phyloP scores from a whole-genome alignment of 2,888 invertebrate species.

The Dichetophora obliterata region DNA sequence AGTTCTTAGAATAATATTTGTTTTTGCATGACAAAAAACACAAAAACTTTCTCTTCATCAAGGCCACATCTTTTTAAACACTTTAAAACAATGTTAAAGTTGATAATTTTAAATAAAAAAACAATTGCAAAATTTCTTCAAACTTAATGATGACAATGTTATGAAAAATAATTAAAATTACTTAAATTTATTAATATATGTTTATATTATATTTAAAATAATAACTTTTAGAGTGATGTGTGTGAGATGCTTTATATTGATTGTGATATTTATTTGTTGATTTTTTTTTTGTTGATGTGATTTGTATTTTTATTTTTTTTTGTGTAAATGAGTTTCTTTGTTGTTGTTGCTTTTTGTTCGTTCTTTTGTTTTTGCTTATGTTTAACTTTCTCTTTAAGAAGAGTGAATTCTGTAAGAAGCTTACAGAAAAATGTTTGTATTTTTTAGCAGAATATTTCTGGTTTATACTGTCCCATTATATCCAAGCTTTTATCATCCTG shows the following conservation, averaged over 20 bases:
- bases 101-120: constrained; percentile 24
- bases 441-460: constrained; percentile 82
- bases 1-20: background rate
- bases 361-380: constrained; percentile 21
- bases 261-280: constrained; percentile 41
- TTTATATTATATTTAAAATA: constrained; percentile 38
- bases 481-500: constrained; percentile 81
- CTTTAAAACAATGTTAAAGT: too few relatives aligned
- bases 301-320: constrained; percentile 28
- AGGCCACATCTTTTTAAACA: too few relatives aligned
- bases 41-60: too few relatives aligned
- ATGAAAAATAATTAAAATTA: constrained; percentile 28
- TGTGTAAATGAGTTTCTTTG: constrained; percentile 39
- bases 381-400: constrained; percentile 22
- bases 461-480: constrained; percentile 84
- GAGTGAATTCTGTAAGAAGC: background rate
- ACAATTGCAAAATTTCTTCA: constrained; percentile 29
- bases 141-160: constrained; percentile 35
- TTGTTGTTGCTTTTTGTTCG: constrained; percentile 31
- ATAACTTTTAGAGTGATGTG: constrained; percentile 46
- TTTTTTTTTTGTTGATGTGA: constrained; percentile 21
- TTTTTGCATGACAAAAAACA: background rate
- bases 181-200: constrained; percentile 35
- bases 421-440: constrained; percentile 30
- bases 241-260: constrained; percentile 50